A percentile compares a stretch with the other conserved stretches of the same genome.
These are phyloP conservation scores for Gasteruption jaculator DNA, from an alignment of 2,888 invertebrate genomes.

Conservation along the genomic window DNA sequence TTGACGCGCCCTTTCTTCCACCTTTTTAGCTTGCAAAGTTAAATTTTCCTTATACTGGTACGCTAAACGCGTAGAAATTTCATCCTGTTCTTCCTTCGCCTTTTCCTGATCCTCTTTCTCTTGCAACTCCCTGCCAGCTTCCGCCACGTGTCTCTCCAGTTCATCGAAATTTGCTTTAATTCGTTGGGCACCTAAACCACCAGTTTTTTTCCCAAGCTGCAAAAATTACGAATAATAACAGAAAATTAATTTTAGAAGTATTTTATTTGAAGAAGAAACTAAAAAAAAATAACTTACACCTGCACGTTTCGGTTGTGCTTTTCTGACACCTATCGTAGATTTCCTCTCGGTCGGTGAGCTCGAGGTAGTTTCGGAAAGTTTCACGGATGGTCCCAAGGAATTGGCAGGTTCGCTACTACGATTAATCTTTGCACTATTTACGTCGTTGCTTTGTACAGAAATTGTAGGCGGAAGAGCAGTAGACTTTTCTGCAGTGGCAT, in stretches of 20 bases:
- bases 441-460: too few species aligned
- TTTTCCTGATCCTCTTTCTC: constrained; percentile 50
- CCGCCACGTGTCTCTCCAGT: constrained; percentile 84
- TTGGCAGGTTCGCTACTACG: constrained; percentile 12
- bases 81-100: constrained; percentile 66
- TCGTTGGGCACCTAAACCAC: constrained; percentile 90
- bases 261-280: constrained; percentile 8
- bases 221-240: constrained; percentile 13
- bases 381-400: constrained; percentile 38
- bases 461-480: too few species aligned
- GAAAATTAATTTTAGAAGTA: constrained; percentile 11
- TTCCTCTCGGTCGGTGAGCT: constrained; percentile 52
- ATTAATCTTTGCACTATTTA: background rate
- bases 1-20: constrained; percentile 68
- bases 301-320: constrained; percentile 65
- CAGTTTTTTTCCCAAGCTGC: constrained; percentile 77
- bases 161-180: constrained; percentile 94
- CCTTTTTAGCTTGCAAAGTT: constrained; percentile 63
- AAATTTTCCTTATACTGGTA: constrained; percentile 67
- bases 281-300: constrained; percentile 56
- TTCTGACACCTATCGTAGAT: constrained; percentile 69
- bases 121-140: constrained; percentile 56
- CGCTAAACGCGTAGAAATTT: constrained; percentile 64
- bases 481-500: constrained; percentile 19
- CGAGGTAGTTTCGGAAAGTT: constrained; percentile 33